These are phyloP conservation scores for Melopsittacus undulatus DNA, from an alignment of 2,797 vertebrate genomes.

Conservation along the genomic window DNA sequence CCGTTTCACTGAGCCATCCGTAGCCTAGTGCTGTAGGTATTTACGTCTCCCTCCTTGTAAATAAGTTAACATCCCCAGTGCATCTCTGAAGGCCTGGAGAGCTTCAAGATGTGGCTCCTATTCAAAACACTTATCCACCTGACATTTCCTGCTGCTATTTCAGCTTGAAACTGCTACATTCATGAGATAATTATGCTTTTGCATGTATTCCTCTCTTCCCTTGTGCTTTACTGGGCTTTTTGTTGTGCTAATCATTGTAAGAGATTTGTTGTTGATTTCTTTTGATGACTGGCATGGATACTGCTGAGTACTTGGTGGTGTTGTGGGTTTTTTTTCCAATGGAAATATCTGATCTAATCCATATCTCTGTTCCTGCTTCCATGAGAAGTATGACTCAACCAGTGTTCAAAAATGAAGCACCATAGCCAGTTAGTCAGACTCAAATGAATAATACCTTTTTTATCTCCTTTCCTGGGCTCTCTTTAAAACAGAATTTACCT, in stretches of 20 bases:
- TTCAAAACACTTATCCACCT: neutral
- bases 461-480: neutral
- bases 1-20: neutral
- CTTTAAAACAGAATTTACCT: neutral
- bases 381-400: neutral
- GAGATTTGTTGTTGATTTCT: conserved; percentile 40
- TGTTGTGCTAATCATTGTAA: conserved; percentile 24
- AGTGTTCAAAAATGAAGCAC: neutral
- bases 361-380: neutral
- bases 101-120: neutral
- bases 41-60: neutral
- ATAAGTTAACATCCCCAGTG: neutral
- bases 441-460: neutral
- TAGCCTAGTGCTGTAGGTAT: neutral
- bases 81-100: neutral
- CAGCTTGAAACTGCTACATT: neutral
- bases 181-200: neutral
- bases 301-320: neutral
- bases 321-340: neutral
- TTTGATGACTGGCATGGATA: conserved; percentile 8
- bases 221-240: neutral
- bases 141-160: neutral
- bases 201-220: neutral
- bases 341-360: conserved; percentile 11
- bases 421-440: neutral